These are phyloP conservation scores for Pimpla rufipes DNA, from an alignment of 2,888 invertebrate species.

Conservation along the genomic window DNA sequence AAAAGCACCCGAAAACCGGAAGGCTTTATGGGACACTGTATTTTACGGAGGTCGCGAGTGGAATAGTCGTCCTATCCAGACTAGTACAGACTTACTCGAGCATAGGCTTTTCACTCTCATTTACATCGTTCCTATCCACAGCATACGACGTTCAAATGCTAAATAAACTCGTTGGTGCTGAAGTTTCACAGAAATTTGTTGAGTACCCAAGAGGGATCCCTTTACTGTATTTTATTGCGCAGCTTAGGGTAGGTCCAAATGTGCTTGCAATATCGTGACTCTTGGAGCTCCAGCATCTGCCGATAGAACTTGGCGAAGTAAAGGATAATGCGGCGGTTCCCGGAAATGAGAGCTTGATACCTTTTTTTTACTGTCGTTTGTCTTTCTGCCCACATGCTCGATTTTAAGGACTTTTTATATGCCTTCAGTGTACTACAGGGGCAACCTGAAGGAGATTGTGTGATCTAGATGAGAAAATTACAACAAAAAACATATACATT, in stretches of 20 bases:
- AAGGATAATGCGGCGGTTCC: constrained; percentile 16
- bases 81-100: not conserved
- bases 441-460: not conserved
- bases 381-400: constrained; percentile 18
- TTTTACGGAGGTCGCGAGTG: constrained; percentile 61
- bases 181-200: not conserved
- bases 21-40: constrained; percentile 67
- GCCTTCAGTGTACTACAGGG: not conserved
- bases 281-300: not conserved
- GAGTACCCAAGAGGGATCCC: not conserved
- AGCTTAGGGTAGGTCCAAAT: not conserved
- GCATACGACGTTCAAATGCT: not conserved
- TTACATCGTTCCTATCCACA: constrained; percentile 13
- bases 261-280: constrained; percentile 16
- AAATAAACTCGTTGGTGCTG: not conserved
- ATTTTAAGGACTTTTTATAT: not conserved
- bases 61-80: constrained; percentile 26
- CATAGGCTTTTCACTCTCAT: constrained; percentile 30
- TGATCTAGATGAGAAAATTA: too few species aligned
- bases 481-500: too few species aligned
- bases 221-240: not conserved
- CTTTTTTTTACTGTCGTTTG: constrained; percentile 20
- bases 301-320: constrained; percentile 25
- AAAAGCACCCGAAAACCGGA: constrained; percentile 66
- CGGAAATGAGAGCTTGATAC: constrained; percentile 35